Conservation (phyloP, 2,113 vertebrate species). For the Tachysurus vachellii region DNA sequence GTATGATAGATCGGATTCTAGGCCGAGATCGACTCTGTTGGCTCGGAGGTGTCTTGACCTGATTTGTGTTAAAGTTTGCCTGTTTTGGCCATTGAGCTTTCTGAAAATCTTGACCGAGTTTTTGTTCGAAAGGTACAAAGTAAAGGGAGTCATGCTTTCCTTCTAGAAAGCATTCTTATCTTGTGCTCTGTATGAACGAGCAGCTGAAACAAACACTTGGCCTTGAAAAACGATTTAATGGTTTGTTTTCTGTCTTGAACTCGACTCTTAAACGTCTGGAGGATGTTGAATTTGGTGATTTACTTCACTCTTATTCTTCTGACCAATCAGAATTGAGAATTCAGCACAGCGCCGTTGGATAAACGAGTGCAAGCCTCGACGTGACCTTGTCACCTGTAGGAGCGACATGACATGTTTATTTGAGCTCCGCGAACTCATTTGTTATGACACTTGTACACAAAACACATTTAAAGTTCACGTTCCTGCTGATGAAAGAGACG, state of each 20-base stretch:
- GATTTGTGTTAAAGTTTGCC: neutral
- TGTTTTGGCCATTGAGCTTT: neutral
- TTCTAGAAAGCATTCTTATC: neutral
- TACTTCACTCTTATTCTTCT: neutral
- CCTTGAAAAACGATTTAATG: neutral
- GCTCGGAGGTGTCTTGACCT: neutral
- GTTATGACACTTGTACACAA: neutral
- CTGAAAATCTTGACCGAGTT: neutral
- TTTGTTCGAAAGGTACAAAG: neutral
- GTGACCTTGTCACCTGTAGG: neutral
- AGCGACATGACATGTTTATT: neutral
- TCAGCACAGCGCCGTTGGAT: neutral
- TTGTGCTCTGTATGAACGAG: neutral
- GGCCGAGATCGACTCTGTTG: neutral
- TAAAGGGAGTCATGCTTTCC: no score
- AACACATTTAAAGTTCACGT: constrained; percentile 42
- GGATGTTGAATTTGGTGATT: neutral
- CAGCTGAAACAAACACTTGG: neutral
- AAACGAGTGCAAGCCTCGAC: neutral
- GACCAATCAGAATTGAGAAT: neutral
- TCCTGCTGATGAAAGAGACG: constrained; percentile 18
- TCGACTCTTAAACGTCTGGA: neutral
- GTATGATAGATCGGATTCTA: neutral
- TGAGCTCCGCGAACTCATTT: no score
- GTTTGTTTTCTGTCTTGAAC: neutral